phyloP scores from a whole-genome alignment of 35 echinoderm and acorn worm species.

The Ophioderma brevispina region DNA sequence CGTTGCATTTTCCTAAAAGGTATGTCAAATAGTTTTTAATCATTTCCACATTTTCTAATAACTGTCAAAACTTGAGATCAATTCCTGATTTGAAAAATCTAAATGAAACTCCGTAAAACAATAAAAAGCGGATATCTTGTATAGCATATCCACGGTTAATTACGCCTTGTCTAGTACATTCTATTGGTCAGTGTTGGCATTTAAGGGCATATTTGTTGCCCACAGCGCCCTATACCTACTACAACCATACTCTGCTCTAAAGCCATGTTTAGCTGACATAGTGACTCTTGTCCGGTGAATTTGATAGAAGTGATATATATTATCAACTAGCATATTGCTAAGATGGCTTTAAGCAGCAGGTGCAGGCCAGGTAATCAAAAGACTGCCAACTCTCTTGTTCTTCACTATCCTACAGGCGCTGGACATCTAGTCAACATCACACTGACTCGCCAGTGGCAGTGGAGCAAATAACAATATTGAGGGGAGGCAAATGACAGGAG shows the following conservation, averaged over 20 bases:
- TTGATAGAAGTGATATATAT: background rate
- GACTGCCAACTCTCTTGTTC: background rate
- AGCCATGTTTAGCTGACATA: background rate
- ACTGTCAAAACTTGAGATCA: too few species aligned
- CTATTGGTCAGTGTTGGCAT: background rate
- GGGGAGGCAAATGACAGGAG: background rate
- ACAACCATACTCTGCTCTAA: background rate
- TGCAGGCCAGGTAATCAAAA: background rate
- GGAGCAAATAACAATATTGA: background rate
- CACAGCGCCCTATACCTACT: background rate
- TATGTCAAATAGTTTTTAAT: too few species aligned
- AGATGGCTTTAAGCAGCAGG: background rate
- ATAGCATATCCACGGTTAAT: background rate
- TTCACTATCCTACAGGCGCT: background rate
- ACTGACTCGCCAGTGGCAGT: background rate
- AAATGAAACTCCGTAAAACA: too few species aligned
- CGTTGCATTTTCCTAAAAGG: too few species aligned
- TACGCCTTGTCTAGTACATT: background rate
- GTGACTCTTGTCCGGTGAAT: background rate
- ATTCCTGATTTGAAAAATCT: too few species aligned
- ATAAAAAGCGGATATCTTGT: too few species aligned
- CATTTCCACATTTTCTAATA: too few species aligned
- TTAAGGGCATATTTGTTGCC: background rate
- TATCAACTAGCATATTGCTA: background rate
- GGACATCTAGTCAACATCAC: background rate